phyloP scores from a whole-genome alignment of 1,140 invertebrate genomes.

The Asbolus verrucosus region DNA sequence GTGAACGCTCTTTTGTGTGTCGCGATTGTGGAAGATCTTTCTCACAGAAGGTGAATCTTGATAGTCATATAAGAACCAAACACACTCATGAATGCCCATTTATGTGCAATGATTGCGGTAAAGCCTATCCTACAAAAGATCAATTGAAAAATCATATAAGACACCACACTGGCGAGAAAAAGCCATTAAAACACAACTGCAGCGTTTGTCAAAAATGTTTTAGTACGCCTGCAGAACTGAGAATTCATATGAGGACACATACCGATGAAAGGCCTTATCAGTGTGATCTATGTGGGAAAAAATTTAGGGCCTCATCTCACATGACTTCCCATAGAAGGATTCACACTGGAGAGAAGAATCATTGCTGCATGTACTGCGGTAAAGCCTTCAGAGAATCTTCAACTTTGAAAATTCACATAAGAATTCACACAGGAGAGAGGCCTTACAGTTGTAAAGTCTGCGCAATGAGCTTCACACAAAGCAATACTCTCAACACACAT shows the following conservation, averaged over 20 bases:
- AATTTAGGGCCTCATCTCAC: constrained; percentile 44
- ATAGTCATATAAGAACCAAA: constrained; percentile 46
- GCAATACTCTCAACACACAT: constrained; percentile 46
- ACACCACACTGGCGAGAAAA: constrained; percentile 72
- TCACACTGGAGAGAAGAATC: constrained; percentile 46
- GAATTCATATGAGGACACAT: constrained; percentile 44
- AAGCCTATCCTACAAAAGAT: constrained; percentile 78
- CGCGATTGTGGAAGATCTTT: constrained; percentile 46
- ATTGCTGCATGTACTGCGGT: constrained; percentile 45
- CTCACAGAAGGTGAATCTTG: constrained; percentile 45
- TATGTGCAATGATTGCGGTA: constrained; percentile 73
- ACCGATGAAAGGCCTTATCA: constrained; percentile 48
- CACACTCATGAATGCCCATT: constrained; percentile 48
- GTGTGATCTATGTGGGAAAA: constrained; percentile 49
- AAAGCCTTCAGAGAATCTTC: constrained; percentile 43
- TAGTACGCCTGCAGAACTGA: constrained; percentile 32
- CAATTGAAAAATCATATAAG: constrained; percentile 68
- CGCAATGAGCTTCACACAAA: constrained; percentile 44
- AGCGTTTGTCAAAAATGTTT: constrained; percentile 40
- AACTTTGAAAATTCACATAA: constrained; percentile 44
- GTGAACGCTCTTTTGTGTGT: constrained; percentile 45
- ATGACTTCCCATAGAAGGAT: constrained; percentile 48
- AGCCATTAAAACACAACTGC: constrained; percentile 44
- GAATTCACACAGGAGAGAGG: constrained; percentile 44
- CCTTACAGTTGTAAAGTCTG: constrained; percentile 46